phyloP scores from a whole-genome alignment of 2,888 invertebrate species.

The Dusona sp. region DNA sequence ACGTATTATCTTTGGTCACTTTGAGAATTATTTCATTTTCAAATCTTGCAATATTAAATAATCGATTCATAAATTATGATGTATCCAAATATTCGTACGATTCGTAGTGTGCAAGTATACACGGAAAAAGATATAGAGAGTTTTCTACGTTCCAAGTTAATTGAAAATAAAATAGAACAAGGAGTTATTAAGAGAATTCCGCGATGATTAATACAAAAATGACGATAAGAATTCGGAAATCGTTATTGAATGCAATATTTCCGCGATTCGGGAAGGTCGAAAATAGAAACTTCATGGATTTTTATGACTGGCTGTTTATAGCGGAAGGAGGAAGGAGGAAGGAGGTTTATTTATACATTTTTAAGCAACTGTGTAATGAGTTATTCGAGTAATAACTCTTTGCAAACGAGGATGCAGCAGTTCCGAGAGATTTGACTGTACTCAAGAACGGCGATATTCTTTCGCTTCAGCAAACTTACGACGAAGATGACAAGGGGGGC shows the following conservation, averaged over 20 bases:
- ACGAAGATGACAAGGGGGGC: conserved; percentile 42
- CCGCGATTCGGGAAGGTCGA: not conserved
- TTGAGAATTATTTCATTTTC: not conserved
- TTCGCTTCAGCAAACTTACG: conserved; percentile 14
- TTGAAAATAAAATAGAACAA: not conserved
- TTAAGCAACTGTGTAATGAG: not conserved
- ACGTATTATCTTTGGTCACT: not conserved
- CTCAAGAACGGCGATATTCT: not conserved
- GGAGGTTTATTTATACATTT: not conserved
- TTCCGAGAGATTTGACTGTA: conserved; percentile 15
- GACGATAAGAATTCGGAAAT: not conserved
- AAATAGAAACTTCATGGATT: not conserved
- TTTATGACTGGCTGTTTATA: not conserved
- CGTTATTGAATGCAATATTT: not conserved
- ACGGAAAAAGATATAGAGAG: too few species aligned
- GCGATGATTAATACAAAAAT: not conserved
- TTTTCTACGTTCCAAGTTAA: too few species aligned
- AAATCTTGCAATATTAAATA: not conserved
- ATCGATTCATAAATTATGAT: not conserved
- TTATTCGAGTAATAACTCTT: not conserved
- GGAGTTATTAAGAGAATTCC: not conserved
- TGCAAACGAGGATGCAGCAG: not conserved
- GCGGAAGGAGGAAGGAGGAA: not conserved
- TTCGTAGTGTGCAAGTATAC: not conserved
- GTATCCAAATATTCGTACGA: not conserved